These are phyloP conservation scores for Caenorhabditis sp. DNA, from an alignment of 2,888 invertebrate genomes.

Conservation along the genomic window DNA sequence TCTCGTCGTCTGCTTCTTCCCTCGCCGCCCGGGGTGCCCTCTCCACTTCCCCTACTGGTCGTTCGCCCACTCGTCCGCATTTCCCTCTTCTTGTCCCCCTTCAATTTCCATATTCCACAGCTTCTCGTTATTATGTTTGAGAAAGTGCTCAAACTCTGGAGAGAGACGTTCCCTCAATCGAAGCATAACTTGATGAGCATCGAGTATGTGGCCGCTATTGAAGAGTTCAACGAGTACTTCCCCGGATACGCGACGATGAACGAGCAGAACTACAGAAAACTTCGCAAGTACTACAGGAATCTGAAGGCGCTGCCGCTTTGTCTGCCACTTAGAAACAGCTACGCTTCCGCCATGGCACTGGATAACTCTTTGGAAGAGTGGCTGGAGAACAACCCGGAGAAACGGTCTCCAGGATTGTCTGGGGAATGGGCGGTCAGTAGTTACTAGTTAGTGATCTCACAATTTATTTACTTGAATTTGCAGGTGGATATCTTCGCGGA, in stretches of 20 bases:
- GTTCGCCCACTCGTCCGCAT: not conserved
- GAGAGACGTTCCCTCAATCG: constrained; percentile 24
- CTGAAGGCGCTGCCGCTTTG: not conserved
- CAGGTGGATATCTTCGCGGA: constrained; percentile 36
- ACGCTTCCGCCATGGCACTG: constrained; percentile 28
- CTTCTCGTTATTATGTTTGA: constrained; percentile 17
- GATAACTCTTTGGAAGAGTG: constrained; percentile 32
- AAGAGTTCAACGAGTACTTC: constrained; percentile 46
- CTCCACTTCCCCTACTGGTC: constrained; percentile 2
- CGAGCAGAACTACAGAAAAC: constrained; percentile 11
- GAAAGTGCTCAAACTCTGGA: constrained; percentile 10
- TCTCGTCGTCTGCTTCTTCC: constrained; percentile 4
- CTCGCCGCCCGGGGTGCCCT: not conserved
- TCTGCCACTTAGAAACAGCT: not conserved
- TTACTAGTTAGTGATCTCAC: no score
- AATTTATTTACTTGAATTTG: no score
- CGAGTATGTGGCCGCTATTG: constrained; percentile 26
- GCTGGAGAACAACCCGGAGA: constrained; percentile 12
- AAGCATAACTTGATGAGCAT: constrained; percentile 26
- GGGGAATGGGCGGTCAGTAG: constrained; percentile 36
- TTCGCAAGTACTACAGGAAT: constrained; percentile 6
- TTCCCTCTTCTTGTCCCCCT: not conserved
- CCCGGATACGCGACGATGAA: constrained; percentile 36
- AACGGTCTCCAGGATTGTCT: constrained; percentile 1
- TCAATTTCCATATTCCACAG: constrained; percentile 1